Evolutionary conservation across 2,797 vertebrate genomes (phyloP), one percentile per base, ranked within the genome.

Genomic region (Miichthys miiuy): DNA sequence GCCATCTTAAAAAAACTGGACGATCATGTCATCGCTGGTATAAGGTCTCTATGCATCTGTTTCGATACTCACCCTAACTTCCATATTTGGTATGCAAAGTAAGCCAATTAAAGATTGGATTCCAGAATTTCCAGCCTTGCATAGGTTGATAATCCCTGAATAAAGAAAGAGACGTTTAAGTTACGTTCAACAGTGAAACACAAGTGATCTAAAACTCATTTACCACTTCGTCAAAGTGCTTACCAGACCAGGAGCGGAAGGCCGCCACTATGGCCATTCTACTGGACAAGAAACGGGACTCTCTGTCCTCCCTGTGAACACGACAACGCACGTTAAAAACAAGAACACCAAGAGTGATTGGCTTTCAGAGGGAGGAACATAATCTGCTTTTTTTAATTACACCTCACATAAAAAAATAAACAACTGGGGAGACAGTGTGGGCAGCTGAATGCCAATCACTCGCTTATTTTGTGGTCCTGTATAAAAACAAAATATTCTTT

Each of bases 81-180:
- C 98, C 97, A 97, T 98, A 96, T 99, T 99, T 95, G 98, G 98
- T 97, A 99, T 99, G 92, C 97, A 97, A 80, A 99, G 97, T 84
- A 99, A 96, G 77, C 98, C 98, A 93, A 99, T 98, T 90, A 99
- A 95, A 88, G 98, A 99, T 48, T 98, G 97, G 93, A 99, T 99
- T 62, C 98, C 98, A 84, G 98, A 98, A 92, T 98, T 99, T 70
- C 97, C 97, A 87, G 96, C 96, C 91, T 98, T 99, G 93, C 98
- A 99, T 75, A 99, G 95, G 92, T 97, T 97, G 95, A 99, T 99
- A 92, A 99, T 99, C 80, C 98, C 98, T 99, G 89, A 52, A 77
- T 71, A 77, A 44, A 57, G 62, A 72, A 51, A 62, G 23, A 63
- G 7, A 77, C 14, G 61, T 60, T 74, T 20, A 38, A 34, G 7